These are phyloP conservation scores for Rhagoletis zephyria DNA, from an alignment of 1,140 invertebrate genomes.

Conservation along the genomic window DNA sequence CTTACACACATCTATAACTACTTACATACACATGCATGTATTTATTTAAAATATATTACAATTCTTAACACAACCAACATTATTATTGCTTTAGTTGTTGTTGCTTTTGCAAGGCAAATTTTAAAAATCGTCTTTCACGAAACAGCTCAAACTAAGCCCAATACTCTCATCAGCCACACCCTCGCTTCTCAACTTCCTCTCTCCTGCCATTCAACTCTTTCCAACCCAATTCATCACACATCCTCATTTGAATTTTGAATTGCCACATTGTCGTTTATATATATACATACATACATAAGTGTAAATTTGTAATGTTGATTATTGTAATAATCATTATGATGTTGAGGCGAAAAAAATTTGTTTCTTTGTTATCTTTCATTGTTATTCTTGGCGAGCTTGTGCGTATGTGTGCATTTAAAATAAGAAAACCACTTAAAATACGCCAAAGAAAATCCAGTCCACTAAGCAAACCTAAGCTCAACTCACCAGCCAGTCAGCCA, in stretches of 20 bases:
- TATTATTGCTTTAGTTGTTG: neutral
- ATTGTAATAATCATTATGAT: conserved; percentile 48
- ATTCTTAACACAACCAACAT: neutral
- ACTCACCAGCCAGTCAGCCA: neutral
- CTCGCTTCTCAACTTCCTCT: neutral
- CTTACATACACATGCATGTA: too few relatives aligned
- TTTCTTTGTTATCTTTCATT: neutral
- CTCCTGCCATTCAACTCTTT: neutral
- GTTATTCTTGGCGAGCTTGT: neutral
- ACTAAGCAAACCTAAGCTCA: neutral
- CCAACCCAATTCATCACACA: neutral
- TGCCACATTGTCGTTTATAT: neutral
- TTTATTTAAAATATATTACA: too few relatives aligned
- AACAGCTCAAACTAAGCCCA: neutral
- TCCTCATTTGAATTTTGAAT: neutral
- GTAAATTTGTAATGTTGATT: conserved; percentile 29
- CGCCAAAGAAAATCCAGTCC: conserved; percentile 46
- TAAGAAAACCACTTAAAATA: conserved; percentile 46
- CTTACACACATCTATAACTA: too few relatives aligned
- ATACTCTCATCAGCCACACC: neutral
- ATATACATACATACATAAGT: neutral
- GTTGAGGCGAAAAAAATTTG: conserved; percentile 27
- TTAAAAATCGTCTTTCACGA: neutral
- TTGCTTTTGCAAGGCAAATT: neutral
- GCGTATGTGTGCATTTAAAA: conserved; percentile 6